Percentiles rank a stretch among this genome's conserved stretches.
Conservation (phyloP, 2,113 vertebrate species). For the Neogobius melanostomus region DNA sequence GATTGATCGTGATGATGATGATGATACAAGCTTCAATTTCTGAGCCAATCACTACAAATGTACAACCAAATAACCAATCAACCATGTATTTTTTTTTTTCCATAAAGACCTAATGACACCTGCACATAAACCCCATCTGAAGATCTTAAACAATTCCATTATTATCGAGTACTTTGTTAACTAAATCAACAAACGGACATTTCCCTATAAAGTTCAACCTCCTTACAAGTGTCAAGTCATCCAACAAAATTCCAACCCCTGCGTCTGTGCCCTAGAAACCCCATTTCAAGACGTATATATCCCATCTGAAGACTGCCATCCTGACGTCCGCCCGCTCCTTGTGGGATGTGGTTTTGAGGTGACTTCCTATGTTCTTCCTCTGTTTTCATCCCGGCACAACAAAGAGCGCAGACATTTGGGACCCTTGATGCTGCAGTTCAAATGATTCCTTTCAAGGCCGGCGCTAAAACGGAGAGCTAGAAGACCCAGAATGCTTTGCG, state of each 20-base stretch:
- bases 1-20: no score
- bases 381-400: not conserved
- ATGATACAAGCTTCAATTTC: no score
- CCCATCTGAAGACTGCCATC: not conserved
- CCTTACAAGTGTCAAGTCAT: not conserved
- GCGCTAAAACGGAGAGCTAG: not conserved
- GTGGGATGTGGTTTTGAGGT: constrained; percentile 1
- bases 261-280: not conserved
- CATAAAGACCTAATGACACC: no score
- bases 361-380: not conserved
- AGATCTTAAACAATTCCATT: no score
- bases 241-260: not conserved
- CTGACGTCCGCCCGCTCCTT: not conserved
- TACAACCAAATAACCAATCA: no score
- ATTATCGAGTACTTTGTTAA: no score
- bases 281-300: not conserved
- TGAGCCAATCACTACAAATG: no score
- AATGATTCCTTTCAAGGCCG: not conserved
- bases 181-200: no score
- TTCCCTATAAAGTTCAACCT: not conserved
- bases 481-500: constrained; percentile 5
- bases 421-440: not conserved
- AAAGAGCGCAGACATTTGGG: not conserved
- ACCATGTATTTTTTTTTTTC: no score
- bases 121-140: no score